Evolutionary conservation across 2,113 vertebrate genomes (phyloP), one percentile per base, ranked within the genome.

Genomic region (Corythornis madagascariensis): DNA sequence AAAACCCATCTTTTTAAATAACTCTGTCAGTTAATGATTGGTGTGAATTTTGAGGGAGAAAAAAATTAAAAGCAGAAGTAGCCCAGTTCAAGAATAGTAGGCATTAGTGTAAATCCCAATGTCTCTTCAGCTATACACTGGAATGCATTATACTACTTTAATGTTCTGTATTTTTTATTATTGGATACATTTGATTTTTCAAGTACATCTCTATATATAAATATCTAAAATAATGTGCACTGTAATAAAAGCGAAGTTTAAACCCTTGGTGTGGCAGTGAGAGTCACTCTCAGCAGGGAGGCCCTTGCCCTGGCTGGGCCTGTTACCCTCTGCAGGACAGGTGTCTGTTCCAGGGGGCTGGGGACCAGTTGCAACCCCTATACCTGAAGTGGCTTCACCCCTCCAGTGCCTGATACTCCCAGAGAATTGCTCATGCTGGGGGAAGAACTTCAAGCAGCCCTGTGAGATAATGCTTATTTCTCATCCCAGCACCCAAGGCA

Each of bases 81-180:
- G 93, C 85, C 87, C 92, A 95, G 93, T 93, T 96, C 83, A 92
- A 52, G 94, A 95, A 78, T 91, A 93, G 93, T 93, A 95, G 94
- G 95, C 93, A 96, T 95, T 96, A 96, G 93, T 87, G 85, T 96
- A 92, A 95, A 95, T 88, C 93, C 95, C 73, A 73, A 96, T 93
- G 96, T 96, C 92, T 94, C 92, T 96, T 95, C 95, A 96, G 94
- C 95, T 96, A 93, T 98, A 98, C 98, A 98, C 98, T 98, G 98
- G 98, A 98, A 98, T 98, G 97, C 97, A 96, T 98, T 95, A 97
- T 97, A 97, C 97, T 98, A 98, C 97, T 98, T 97, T 96, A 93
- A 97, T 93, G 97, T 98, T 97, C 97, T 98, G 98, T 98, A 98
- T 98, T 98, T 98, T 98, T 97, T 98, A 98, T 98, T 97, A 97